phyloP scores from a whole-genome alignment of 2,888 invertebrate genomes.

The Drosophila paracracens region DNA sequence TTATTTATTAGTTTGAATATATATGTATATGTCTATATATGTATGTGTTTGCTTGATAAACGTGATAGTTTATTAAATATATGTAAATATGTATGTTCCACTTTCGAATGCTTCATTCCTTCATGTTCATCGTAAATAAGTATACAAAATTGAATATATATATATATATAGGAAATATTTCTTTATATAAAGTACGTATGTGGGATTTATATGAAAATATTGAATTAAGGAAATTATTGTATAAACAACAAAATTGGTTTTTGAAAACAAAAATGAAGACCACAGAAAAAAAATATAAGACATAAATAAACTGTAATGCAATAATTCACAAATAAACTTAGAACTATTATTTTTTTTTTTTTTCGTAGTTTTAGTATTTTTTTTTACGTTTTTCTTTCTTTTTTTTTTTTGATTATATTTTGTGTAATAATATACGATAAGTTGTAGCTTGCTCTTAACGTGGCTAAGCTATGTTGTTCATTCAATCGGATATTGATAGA shows the following conservation, averaged over 20 bases:
- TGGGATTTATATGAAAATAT: slow-evolving; percentile 44
- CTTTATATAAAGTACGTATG: slow-evolving; percentile 32
- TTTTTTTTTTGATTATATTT: slow-evolving; percentile 53
- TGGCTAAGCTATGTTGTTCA: slow-evolving; percentile 60
- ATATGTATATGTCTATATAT: slow-evolving; percentile 29
- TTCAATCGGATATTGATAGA: slow-evolving; percentile 44
- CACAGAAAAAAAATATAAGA: slow-evolving; percentile 46
- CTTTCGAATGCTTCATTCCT: slow-evolving; percentile 52
- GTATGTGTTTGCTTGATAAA: slow-evolving; percentile 51
- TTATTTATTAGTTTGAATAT: slow-evolving; percentile 60
- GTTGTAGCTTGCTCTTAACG: slow-evolving; percentile 82
- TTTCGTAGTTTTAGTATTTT: slow-evolving; percentile 49
- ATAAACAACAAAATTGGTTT: slow-evolving; percentile 23
- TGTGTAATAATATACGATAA: slow-evolving; percentile 79
- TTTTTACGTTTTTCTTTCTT: slow-evolving; percentile 61
- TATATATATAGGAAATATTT: slow-evolving; percentile 35
- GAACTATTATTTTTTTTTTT: slow-evolving; percentile 41
- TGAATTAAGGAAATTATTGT: slow-evolving; percentile 16
- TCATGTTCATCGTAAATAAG: slow-evolving; percentile 23
- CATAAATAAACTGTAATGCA: slow-evolving; percentile 59
- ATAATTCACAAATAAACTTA: slow-evolving; percentile 69
- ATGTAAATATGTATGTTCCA: slow-evolving; percentile 61
- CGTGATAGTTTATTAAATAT: slow-evolving; percentile 46
- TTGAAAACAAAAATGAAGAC: slow-evolving; percentile 29
- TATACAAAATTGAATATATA: slow-evolving; percentile 43